Percentiles rank a stretch among this genome's conserved stretches.
These are phyloP conservation scores for Zaprionus africanus DNA, from an alignment of 1,140 invertebrate species.

Conservation along the genomic window DNA sequence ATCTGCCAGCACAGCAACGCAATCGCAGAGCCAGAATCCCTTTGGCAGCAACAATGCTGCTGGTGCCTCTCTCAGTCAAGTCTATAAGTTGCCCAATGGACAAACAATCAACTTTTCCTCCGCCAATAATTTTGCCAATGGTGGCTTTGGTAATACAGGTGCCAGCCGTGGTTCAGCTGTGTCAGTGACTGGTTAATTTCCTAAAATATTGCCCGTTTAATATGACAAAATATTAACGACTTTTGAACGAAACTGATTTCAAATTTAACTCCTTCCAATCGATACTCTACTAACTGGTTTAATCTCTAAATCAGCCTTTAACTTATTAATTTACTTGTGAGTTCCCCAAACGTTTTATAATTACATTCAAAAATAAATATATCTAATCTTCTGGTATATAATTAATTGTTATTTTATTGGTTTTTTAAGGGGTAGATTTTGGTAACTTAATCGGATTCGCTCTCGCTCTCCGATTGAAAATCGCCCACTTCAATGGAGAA, in stretches of 20 bases:
- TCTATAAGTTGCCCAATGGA: conserved; percentile 80
- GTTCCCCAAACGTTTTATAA: neutral
- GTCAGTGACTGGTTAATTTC: conserved; percentile 57
- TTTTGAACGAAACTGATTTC: neutral
- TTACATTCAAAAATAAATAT: neutral
- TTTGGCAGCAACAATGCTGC: conserved; percentile 74
- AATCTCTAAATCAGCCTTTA: neutral
- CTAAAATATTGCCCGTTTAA: neutral
- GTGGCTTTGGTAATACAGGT: conserved; percentile 70
- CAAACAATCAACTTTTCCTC: conserved; percentile 81
- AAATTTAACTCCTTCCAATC: neutral
- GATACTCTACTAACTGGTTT: neutral
- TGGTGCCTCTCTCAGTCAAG: conserved; percentile 76
- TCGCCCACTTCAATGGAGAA: conserved; percentile 93
- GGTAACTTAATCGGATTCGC: conserved; percentile 85
- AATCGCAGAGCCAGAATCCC: conserved; percentile 68
- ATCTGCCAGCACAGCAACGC: conserved; percentile 79
- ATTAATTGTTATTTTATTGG: conserved; percentile 30
- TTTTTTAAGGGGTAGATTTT: neutral
- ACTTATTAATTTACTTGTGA: neutral
- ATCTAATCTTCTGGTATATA: conserved; percentile 26
- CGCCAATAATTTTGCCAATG: conserved; percentile 82
- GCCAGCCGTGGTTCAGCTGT: conserved; percentile 71
- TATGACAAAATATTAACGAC: neutral
- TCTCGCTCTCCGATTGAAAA: conserved; percentile 87